Evolutionary conservation across 2,888 invertebrate genomes (phyloP).

Genomic region (Dicranocentrus wangi): DNA sequence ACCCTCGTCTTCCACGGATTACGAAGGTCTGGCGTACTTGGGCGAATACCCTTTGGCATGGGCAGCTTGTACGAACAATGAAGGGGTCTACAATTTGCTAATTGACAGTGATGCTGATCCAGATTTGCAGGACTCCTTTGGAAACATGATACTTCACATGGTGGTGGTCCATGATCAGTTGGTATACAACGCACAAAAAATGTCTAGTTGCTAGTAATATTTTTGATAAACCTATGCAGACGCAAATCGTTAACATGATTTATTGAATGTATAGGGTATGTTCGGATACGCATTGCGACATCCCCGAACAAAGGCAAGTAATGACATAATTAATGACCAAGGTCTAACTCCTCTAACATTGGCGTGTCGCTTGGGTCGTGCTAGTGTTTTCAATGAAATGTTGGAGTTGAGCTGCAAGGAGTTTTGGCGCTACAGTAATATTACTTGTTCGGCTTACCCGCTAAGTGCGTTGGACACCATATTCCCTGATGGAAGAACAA

Average conservation of each 20-base stretch:
- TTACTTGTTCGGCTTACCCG: slow-evolving; percentile 98
- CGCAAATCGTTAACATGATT: too few species aligned
- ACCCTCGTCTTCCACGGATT: slow-evolving; percentile 89
- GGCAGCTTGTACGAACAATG: slow-evolving; percentile 95
- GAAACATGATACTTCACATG: slow-evolving; percentile 99
- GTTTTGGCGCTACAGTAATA: slow-evolving; percentile 99
- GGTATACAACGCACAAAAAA: too few species aligned
- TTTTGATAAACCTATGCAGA: too few species aligned
- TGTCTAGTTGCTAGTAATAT: too few species aligned
- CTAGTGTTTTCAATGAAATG: slow-evolving; percentile 98
- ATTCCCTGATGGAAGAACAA: slow-evolving; percentile 93
- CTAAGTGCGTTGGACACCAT: slow-evolving; percentile 96
- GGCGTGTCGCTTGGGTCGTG: slow-evolving; percentile 96
- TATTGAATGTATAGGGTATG: slow-evolving; percentile 85
- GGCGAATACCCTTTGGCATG: slow-evolving; percentile 98
- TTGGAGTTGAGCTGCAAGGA: slow-evolving; percentile 94
- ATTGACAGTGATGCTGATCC: slow-evolving; percentile 95
- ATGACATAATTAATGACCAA: slow-evolving; percentile 89
- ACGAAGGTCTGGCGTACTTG: slow-evolving; percentile 96
- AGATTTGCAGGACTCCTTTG: slow-evolving; percentile 95
- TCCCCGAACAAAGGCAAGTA: slow-evolving; percentile 92
- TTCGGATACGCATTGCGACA: slow-evolving; percentile 97
- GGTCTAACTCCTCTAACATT: slow-evolving; percentile 96
- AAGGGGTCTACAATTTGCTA: slow-evolving; percentile 96
- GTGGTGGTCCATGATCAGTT: slow-evolving; percentile 97